Evolutionary conservation across 2,797 vertebrate genomes (phyloP), one percentile per base, ranked within the genome.

Genomic region (Petrocephalus sullivani): DNA sequence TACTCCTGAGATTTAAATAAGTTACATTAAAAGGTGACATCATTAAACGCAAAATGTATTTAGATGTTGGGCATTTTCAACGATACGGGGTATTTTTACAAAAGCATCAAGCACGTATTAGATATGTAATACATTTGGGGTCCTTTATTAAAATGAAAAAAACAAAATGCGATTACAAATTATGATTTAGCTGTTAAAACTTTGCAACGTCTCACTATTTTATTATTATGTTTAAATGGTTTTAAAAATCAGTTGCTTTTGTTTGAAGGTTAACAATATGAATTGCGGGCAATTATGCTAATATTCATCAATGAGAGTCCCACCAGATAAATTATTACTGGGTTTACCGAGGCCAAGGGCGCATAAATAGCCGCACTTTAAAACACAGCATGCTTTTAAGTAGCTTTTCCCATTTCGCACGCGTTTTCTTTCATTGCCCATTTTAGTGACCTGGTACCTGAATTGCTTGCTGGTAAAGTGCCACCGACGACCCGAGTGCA

Each of bases 381-480:
- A 87, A 86, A 71, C 86, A 86, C 88, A 90, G 78, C 86, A 88
- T 87, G 83, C 87, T 86, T 56, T 75, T 88, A 88, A 89, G 89
- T 88, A 58, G 87, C 60, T 88, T 87, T 88, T 58, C 87, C 87
- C 89, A 87, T 37, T 54, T 89, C 86, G 84, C 88, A 87, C 90
- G 90, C 90, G 89, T 89, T 90, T 89, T 90, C 89, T 90, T 90
- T 90, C 85, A 89, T 53, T 81, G 83, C 54, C 78, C 56, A 87
- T 58, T 83, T 87, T 86, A 89, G 89, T 89, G 91, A 92, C 92
- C 91, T 91, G 91, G 92, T 91, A 93, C 89, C 88, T 90, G 87
- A 91, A 92, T 89, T 90, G 90, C 71, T 90, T 89, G 90, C 91
- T 91, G 92, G 91, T 92, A 90, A 90, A 91, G 89, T 87, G 86